Conservation (phyloP, 2,888 invertebrate species). For the Orthosia gothica region DNA sequence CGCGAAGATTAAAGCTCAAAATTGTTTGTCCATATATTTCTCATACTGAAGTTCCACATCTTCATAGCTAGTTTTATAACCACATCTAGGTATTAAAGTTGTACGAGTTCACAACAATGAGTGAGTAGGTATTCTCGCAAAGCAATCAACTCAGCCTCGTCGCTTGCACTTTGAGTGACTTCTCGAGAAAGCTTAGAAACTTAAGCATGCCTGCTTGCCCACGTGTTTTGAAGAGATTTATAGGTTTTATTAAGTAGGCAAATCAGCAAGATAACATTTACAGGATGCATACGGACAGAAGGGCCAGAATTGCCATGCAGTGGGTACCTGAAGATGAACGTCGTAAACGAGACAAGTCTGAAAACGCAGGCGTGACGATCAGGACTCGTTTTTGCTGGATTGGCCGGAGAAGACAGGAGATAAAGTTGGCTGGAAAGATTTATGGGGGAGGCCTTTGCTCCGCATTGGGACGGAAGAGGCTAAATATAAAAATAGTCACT, state of each 20-base stretch:
- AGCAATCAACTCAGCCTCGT: slow-evolving; percentile 32
- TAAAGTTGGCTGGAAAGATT: too few relatives aligned
- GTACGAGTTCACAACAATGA: slow-evolving; percentile 50
- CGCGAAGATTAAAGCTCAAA: background rate
- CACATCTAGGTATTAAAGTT: slow-evolving; percentile 43
- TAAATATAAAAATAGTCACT: too few relatives aligned
- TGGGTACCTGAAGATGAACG: too few relatives aligned
- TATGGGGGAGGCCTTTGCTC: too few relatives aligned
- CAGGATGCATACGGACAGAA: too few relatives aligned
- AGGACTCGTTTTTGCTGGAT: too few relatives aligned
- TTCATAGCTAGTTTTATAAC: slow-evolving; percentile 36
- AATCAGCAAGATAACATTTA: background rate
- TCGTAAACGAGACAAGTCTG: too few relatives aligned
- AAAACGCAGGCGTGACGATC: too few relatives aligned
- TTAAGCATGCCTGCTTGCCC: background rate
- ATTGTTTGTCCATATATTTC: background rate
- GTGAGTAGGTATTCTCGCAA: slow-evolving; percentile 19
- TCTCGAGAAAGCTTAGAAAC: slow-evolving; percentile 19
- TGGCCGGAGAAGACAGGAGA: too few relatives aligned
- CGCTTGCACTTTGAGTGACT: slow-evolving; percentile 27
- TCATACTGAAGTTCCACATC: slow-evolving; percentile 14
- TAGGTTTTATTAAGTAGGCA: background rate
- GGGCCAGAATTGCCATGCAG: too few relatives aligned
- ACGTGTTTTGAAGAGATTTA: background rate
- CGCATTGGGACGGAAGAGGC: too few relatives aligned